Conservation (phyloP, 2,888 invertebrate species). For the Koerneria pararmatus region DNA sequence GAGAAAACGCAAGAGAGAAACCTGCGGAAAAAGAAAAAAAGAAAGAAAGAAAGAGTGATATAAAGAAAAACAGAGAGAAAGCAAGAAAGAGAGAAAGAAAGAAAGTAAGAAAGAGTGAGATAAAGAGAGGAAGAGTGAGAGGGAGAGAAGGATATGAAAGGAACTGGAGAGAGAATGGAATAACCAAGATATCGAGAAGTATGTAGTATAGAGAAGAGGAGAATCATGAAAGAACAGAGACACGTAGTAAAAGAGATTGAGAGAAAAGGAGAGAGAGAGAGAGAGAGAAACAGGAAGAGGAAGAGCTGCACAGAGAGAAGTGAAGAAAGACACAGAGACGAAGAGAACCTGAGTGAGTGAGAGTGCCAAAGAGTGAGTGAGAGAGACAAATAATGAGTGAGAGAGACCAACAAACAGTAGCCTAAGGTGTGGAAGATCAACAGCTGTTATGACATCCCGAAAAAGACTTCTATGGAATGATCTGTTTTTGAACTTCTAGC, state of each 20-base stretch:
- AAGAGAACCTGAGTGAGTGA: neutral
- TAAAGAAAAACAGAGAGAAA: neutral
- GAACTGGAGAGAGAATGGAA: no score
- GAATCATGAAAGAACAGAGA: neutral
- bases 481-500: no score
- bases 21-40: neutral
- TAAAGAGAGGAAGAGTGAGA: neutral
- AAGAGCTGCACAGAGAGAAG: no score
- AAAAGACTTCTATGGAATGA: no score
- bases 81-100: neutral
- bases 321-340: neutral
- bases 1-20: neutral
- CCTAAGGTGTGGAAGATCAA: no score
- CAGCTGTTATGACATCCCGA: no score
- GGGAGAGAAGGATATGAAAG: neutral
- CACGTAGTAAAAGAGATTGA: slow-evolving; percentile 19
- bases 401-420: no score
- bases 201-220: neutral
- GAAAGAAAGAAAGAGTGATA: neutral
- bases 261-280: slow-evolving; percentile 20
- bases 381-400: no score
- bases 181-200: no score
- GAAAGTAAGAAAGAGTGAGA: neutral
- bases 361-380: slow-evolving; percentile 3
- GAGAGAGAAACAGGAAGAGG: slow-evolving; percentile 21